These are phyloP conservation scores for Siniperca obscura DNA, from an alignment of 2,797 vertebrate genomes.

Conservation along the genomic window DNA sequence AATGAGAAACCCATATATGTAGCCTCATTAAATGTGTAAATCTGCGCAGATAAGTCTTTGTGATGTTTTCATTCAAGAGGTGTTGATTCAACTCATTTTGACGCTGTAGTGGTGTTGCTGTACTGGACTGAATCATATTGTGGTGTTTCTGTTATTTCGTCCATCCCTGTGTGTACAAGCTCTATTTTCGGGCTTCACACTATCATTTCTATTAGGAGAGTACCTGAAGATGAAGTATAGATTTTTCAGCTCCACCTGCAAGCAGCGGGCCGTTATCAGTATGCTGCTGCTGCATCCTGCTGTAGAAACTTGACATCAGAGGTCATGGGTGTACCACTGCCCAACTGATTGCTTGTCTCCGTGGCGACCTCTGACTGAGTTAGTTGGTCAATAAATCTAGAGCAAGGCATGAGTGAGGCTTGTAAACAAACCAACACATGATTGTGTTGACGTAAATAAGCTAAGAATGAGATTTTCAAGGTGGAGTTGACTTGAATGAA, in stretches of 20 bases:
- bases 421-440: conserved; percentile 23
- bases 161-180: not conserved
- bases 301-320: conserved; percentile 54
- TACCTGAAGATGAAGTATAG: conserved; percentile 58
- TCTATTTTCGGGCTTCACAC: conserved; percentile 13
- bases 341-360: conserved; percentile 67
- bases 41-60: not conserved
- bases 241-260: conserved; percentile 51
- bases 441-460: conserved; percentile 33
- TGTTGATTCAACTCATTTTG: not conserved
- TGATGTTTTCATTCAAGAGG: not conserved
- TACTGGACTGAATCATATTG: not conserved
- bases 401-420: not conserved
- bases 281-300: conserved; percentile 50
- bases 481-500: not conserved
- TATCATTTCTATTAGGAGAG: conserved; percentile 24
- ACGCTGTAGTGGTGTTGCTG: not conserved
- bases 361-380: conserved; percentile 60
- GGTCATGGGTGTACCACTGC: conserved; percentile 51
- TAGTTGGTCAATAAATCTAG: conserved; percentile 56
- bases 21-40: not conserved
- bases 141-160: not conserved
- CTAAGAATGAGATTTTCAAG: conserved; percentile 19
- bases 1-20: not conserved
- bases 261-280: conserved; percentile 51